Base-by-base conservation (phyloP, 2,797 vertebrate species). In the Cynodonichthys magdalenae region DNA sequence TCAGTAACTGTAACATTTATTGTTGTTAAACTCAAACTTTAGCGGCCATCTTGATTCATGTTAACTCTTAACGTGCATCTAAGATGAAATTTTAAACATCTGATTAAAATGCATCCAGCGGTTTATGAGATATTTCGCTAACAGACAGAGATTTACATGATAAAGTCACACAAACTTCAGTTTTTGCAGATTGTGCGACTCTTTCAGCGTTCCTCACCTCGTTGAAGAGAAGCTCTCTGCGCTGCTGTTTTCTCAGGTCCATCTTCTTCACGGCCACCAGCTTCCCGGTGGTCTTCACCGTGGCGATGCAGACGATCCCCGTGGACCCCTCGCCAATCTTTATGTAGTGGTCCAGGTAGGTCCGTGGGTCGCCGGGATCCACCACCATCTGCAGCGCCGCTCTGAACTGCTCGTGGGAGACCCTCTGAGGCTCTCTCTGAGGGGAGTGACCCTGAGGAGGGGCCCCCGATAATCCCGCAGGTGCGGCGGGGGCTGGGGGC, bases 241-340 rank as follows among this genome's bases (percentile, higher is more conserved):
- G 87, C 83, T 99, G 97, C 72, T 99, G 97, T 60, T 98, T 98
- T 60, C 95, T 92, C 75, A 98, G 90, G 87, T 98, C 97, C 97
- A 98, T 98, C 90, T 98, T 98, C 82, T 99, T 98, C 63, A 98
- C 96, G 0, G 97, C 97, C 3, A 98, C 97, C 71, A 98, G 90
- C 48, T 95, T 94, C 15, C 97, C 96, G 0, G 92, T 94, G 80
- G 94, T 95, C 74, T 94, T 95, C 74, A 97, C 90, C 0, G 96
- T 97, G 79, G 97, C 96, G 0, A 99, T 96, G 72, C 97, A 99
- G 49, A 98, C 97, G 0, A 99, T 91, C 20, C 97, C 97, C 0
- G 97, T 98, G 69, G 97, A 99, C 15, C 97, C 97, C 76, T 99
- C 97, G 0, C 97, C 97, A 0, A 98, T 99, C 85, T 99, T 98